Percentiles rank a stretch among this genome's conserved stretches.
Conservation (phyloP, 2,113 vertebrate species). For the Limnothrissa miodon region DNA sequence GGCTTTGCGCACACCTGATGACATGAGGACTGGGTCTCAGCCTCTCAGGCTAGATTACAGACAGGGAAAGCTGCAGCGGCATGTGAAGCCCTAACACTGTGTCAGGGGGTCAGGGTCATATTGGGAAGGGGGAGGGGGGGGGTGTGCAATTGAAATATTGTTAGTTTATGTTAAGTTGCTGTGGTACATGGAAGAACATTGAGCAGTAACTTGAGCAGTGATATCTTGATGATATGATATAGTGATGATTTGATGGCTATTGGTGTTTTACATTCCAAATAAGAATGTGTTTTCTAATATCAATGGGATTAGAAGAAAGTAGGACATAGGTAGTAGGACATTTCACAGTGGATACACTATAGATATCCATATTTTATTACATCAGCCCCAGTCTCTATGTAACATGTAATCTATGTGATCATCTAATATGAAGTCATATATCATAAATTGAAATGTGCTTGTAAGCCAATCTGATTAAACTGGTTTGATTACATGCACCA, state of each 20-base stretch:
- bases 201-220: too few species aligned
- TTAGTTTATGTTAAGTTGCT: neutral
- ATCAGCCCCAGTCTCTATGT: neutral
- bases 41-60: constrained; percentile 34
- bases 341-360: too few species aligned
- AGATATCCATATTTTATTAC: too few species aligned
- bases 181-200: too few species aligned
- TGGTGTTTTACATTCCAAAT: too few species aligned
- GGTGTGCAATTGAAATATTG: neutral
- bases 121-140: neutral
- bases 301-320: too few species aligned
- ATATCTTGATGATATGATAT: too few species aligned
- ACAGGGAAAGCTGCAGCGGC: constrained; percentile 33
- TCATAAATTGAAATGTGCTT: neutral
- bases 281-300: too few species aligned
- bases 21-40: constrained; percentile 46
- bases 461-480: neutral
- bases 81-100: constrained; percentile 18
- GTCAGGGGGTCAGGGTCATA: neutral
- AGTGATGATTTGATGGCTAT: too few species aligned
- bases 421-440: neutral
- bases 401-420: too few species aligned
- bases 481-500: neutral
- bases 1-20: constrained; percentile 45
- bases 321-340: too few species aligned